A percentile compares a stretch with the other conserved stretches of the same genome.
These are phyloP conservation scores for Euphydryas editha DNA, from an alignment of 2,888 invertebrate genomes.

Conservation along the genomic window DNA sequence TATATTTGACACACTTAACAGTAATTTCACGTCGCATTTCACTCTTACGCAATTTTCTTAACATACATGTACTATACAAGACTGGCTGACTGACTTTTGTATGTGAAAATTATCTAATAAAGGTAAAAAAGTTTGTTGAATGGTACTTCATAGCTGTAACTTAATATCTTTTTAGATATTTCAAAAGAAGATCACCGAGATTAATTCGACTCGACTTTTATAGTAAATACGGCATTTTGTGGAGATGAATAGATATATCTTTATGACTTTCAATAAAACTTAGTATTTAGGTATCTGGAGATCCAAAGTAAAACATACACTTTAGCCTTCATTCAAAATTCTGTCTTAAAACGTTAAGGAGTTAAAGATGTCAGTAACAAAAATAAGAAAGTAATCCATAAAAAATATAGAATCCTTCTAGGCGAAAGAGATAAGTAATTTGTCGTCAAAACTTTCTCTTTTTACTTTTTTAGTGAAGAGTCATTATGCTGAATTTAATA, in stretches of 20 bases:
- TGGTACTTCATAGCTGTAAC: not conserved
- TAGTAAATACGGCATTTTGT: no score
- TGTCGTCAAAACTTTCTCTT: not conserved
- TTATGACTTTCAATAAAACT: not conserved
- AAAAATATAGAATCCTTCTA: not conserved
- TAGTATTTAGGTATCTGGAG: not conserved
- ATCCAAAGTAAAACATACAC: no score
- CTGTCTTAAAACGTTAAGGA: not conserved
- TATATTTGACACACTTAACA: slow-evolving; percentile 45
- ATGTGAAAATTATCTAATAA: not conserved
- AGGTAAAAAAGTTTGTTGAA: not conserved
- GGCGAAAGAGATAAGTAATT: not conserved
- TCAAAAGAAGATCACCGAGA: not conserved
- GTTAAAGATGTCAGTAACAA: not conserved
- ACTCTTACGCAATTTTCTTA: slow-evolving; percentile 38
- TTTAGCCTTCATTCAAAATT: not conserved
- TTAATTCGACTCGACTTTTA: no score
- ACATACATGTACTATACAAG: slow-evolving; percentile 19
- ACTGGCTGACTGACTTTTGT: not conserved
- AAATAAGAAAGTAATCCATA: not conserved
- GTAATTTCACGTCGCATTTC: slow-evolving; percentile 42
- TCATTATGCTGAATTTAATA: not conserved
- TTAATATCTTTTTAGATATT: not conserved
- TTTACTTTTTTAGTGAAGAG: not conserved
- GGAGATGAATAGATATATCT: not conserved